Evolutionary conservation across 2,797 vertebrate species (phyloP), one percentile per base, ranked within the genome.

Genomic region (Gadopsis marmoratus): DNA sequence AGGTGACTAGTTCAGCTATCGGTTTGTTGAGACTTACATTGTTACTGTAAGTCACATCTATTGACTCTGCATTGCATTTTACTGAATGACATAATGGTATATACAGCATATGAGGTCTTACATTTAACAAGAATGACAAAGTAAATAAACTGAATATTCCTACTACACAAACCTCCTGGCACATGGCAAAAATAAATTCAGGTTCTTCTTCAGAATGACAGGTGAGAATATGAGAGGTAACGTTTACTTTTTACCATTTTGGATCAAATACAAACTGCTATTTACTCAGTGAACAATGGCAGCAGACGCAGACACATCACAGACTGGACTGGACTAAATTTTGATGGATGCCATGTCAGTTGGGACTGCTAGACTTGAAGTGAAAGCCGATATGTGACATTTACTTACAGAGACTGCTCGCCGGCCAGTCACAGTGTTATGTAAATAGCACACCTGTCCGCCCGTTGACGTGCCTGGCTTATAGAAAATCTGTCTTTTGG

Each of bases 401-500:
- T 95, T 96, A 93, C 93, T 94, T 85, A 92, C 87, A 92, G 88
- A 88, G 81, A 79, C 87, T 67, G 78, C 79, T 85, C 29, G 80
- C 78, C 81, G 45, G 82, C 74, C 54, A 91, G 90, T 86, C 81
- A 66, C 81, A 75, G 86, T 92, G 93, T 93, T 93, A 94, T 95
- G 93, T 94, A 95, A 95, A 95, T 95, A 93, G 90, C 91, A 92
- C 92, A 95, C 91, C 94, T 95, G 94, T 94, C 93, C 78, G 60
- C 81, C 56, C 41, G 54, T 71, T 84, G 89, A 92, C 74, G 80
- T 79, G 79, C 62, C 76, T 19, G 87, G 84, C 84, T 87, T 88
- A 87, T 88, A 81, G 86, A 91, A 88, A 92, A 89, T 71, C 80
- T 87, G 87, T 91, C 85, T 82, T 91, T 89, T 86, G 84, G 82